Base-by-base conservation (phyloP, 2,888 invertebrate species). In the Heliconius ismenius region DNA sequence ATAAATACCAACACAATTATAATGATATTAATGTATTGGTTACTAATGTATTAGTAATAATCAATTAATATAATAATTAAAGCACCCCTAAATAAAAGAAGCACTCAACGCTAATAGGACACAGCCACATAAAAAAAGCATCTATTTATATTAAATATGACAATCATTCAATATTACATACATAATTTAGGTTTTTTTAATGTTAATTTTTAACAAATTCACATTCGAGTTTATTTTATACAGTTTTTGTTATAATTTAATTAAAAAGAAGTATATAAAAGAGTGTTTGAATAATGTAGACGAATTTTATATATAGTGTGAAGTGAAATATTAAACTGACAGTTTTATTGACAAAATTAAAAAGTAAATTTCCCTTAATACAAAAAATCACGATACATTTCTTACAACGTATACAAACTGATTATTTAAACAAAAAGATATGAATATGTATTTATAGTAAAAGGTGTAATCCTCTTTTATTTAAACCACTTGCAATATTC, bases 101-200 rank as follows among this genome's bases (percentile, higher is more conserved):
- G 32, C 36, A 70, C 75, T 64, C 68, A 76, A 76, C 68, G 65
- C 73, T 54, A 78, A 73, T 26, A 78, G 78, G 64, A 76, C 79
- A 79, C 79, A 79, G 90, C 90, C 90, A 87, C 87, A 86, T 85
- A 85, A 82, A 83, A 83, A 85, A 84, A 81, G 83, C 85, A 85
- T 79, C 79, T 58, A n/a, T 58, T 58, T 58, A 58, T 82, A 81
- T 82, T 88, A 73, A 39, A 36, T 32, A 58, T 58, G n/a, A 73
- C 68, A 74, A 28, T 67, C 65, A 67, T 32, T 11, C 65, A 63
- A 62, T 54, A 36, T n/a, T 21, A 21, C 26, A 24, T 67, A 62
- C 32, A 54, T 36, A 18, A 62, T 21, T 36, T 26, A 39, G 18
- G 2, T 54, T 62, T 62, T 70, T 60, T 24, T 58, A n/a, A 21